Evolutionary conservation across 30 jellyfish, hydroid and myxozoan species (phyloP).

Genomic region (Aurelia aurita complex sp. Pacific): DNA sequence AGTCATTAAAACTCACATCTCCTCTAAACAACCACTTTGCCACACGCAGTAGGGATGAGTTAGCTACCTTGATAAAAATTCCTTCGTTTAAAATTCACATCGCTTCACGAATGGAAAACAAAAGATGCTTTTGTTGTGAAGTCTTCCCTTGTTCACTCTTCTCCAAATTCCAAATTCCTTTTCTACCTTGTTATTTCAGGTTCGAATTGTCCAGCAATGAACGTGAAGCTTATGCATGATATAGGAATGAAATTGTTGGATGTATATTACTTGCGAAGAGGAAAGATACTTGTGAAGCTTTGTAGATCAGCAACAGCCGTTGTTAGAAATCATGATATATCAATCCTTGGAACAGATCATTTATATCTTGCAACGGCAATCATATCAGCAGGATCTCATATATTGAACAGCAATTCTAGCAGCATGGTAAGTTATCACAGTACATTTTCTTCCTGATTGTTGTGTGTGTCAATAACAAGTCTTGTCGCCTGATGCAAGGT

Average conservation of each 20-base stretch:
- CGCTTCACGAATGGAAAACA: too few relatives aligned
- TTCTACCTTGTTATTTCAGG: conserved; percentile 15
- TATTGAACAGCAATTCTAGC: conserved; percentile 25
- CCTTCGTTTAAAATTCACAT: too few relatives aligned
- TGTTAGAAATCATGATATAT: conserved; percentile 12
- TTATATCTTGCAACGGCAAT: conserved; percentile 80
- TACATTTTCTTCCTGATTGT: too few relatives aligned
- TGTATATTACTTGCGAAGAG: conserved; percentile 50
- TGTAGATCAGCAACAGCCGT: conserved; percentile 49
- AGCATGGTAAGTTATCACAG: conserved; percentile 31
- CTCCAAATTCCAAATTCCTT: too few relatives aligned
- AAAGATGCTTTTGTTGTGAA: too few relatives aligned
- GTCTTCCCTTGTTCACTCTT: too few relatives aligned
- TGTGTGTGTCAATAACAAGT: too few relatives aligned
- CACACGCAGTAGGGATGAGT: too few relatives aligned
- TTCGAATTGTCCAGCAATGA: conserved; percentile 39
- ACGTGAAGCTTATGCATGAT: conserved; percentile 64
- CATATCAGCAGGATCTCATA: conserved; percentile 68
- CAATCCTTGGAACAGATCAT: conserved; percentile 56
- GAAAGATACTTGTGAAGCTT: conserved; percentile 27
- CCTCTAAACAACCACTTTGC: too few relatives aligned
- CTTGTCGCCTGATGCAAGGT: too few relatives aligned
- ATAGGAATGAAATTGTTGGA: conserved; percentile 62
- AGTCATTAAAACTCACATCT: too few relatives aligned
- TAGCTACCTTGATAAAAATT: too few relatives aligned